Percentiles rank a stretch among this genome's conserved stretches.
These are phyloP conservation scores for Halyomorpha halys DNA, from an alignment of 1,140 invertebrate genomes.

Conservation along the genomic window DNA sequence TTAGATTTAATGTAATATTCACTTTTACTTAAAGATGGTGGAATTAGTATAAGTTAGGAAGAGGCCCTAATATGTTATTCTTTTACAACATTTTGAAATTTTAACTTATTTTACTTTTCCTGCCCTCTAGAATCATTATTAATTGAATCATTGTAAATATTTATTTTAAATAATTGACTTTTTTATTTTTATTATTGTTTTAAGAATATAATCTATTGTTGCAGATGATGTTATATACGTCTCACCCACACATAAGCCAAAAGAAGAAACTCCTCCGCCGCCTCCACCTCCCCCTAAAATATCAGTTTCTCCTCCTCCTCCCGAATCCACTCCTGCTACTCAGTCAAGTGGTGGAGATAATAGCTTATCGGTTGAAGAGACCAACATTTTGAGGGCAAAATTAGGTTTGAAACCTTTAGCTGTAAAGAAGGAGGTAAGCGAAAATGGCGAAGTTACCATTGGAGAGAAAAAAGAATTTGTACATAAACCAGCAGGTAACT, in stretches of 20 bases:
- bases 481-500: conserved; percentile 71
- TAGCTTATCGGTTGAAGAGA: conserved; percentile 77
- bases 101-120: too few relatives aligned
- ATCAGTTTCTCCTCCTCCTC: conserved; percentile 14
- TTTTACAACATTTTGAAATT: too few relatives aligned
- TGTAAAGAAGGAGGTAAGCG: conserved; percentile 5
- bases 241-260: conserved; percentile 35
- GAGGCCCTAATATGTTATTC: too few relatives aligned
- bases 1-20: too few relatives aligned
- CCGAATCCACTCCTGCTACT: conserved; percentile 27
- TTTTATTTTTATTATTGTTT: not conserved
- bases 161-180: conserved; percentile 2
- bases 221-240: conserved; percentile 25
- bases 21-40: too few relatives aligned
- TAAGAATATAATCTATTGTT: conserved; percentile 16
- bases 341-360: conserved; percentile 41
- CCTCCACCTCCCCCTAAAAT: conserved; percentile 36
- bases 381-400: conserved; percentile 83
- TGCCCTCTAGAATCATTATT: too few relatives aligned
- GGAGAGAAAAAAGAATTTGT: conserved; percentile 77
- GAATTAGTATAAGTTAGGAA: too few relatives aligned
- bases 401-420: conserved; percentile 82
- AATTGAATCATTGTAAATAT: not conserved
- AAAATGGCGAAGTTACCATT: conserved; percentile 9
- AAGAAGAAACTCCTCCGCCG: conserved; percentile 33